A percentile compares a stretch with the other conserved stretches of the same genome.
Conservation (phyloP, 2,888 invertebrate genomes). For the Camponotus fellah region DNA sequence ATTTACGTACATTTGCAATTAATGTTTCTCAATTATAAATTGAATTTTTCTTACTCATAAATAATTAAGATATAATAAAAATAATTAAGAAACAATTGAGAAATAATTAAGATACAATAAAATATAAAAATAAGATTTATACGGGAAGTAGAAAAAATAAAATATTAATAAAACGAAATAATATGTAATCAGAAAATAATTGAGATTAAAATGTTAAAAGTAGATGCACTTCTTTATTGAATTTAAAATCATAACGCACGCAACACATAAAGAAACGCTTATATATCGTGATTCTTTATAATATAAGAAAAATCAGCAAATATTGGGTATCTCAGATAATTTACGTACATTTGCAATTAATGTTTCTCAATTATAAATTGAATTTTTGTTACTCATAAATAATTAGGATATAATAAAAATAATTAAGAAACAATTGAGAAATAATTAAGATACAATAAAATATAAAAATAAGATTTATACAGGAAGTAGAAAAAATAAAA, state of each 20-base stretch:
- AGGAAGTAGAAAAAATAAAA: neutral
- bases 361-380: constrained; percentile 10
- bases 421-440: no score
- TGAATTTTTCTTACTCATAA: neutral
- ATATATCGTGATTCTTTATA: no score
- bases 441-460: neutral
- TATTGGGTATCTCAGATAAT: constrained; percentile 19
- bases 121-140: neutral
- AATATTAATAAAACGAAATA: neutral
- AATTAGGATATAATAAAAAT: neutral
- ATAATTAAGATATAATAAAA: neutral
- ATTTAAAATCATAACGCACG: neutral
- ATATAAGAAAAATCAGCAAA: no score
- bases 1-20: constrained; percentile 37
- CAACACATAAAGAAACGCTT: no score
- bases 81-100: no score
- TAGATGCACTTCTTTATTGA: neutral
- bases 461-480: neutral
- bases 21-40: constrained; percentile 16
- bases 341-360: constrained; percentile 32
- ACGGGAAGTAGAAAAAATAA: neutral
- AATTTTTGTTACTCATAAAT: constrained; percentile 1
- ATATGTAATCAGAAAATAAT: neutral
- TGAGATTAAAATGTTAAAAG: neutral
- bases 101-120: neutral